Conservation (phyloP, 1,140 invertebrate genomes). For the Apis laboriosa region DNA sequence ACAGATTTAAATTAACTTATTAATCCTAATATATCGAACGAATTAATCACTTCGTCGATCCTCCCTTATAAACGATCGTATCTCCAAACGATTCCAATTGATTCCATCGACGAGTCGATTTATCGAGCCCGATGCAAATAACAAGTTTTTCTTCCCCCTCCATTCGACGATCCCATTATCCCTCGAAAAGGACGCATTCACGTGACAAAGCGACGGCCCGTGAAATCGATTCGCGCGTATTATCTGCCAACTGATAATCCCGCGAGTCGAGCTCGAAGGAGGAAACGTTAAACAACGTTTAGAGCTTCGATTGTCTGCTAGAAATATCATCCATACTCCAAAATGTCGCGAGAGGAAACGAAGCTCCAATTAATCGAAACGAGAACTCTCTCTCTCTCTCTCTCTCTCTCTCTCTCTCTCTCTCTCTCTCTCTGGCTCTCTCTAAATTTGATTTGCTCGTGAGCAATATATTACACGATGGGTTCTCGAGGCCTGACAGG, state of each 20-base stretch:
- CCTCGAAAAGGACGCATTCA: background rate
- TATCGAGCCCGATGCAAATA: background rate
- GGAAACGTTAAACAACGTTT: background rate
- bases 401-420: no score
- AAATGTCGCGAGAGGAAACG: no score
- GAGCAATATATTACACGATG: no score
- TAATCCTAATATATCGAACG: background rate
- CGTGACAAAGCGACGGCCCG: background rate
- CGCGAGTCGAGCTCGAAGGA: background rate
- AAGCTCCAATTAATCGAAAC: no score
- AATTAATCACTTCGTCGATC: background rate
- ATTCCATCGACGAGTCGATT: background rate
- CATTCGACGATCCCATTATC: background rate
- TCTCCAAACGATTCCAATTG: background rate
- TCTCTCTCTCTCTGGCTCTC: no score
- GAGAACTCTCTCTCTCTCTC: no score
- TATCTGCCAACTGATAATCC: background rate
- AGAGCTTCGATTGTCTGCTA: no score
- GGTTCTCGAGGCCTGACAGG: background rate
- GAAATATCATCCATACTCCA: no score
- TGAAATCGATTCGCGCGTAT: constrained; percentile 6
- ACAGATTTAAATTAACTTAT: no score
- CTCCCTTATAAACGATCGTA: background rate
- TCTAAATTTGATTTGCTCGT: background rate
- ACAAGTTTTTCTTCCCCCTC: background rate